Evolutionary conservation across 2,888 invertebrate species (phyloP).

Genomic region (Camponotus fellah): DNA sequence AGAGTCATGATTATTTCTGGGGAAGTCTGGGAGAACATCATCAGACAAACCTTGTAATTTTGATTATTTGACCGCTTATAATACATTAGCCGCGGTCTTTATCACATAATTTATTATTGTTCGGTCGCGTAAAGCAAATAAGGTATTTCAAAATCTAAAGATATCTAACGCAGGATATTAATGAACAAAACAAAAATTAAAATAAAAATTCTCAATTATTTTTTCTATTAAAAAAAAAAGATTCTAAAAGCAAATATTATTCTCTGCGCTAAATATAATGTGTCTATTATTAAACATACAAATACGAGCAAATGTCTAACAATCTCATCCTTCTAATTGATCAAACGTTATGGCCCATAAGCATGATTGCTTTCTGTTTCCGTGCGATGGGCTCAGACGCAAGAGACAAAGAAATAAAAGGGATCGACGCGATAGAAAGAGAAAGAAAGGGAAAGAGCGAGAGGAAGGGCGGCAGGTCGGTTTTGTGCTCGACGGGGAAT

Average conservation of each 20-base stretch:
- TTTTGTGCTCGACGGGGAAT: conserved; percentile 78
- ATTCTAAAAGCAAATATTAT: neutral
- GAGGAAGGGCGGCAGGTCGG: conserved; percentile 60
- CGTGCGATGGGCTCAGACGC: conserved; percentile 60
- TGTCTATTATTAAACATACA: neutral
- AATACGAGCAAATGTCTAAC: neutral
- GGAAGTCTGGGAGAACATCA: conserved; percentile 83
- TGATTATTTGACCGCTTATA: conserved; percentile 85
- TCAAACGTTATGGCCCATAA: conserved; percentile 33
- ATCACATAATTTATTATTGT: conserved; percentile 82
- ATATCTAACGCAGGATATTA: conserved; percentile 62
- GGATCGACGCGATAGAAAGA: conserved; percentile 47
- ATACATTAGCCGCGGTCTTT: conserved; percentile 79
- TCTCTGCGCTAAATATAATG: neutral
- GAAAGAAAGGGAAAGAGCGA: neutral
- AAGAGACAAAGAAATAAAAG: conserved; percentile 60
- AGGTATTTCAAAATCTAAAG: conserved; percentile 61
- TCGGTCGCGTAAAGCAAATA: conserved; percentile 72
- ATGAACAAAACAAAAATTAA: neutral
- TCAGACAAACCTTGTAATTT: conserved; percentile 85
- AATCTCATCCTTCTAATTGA: conserved; percentile 20
- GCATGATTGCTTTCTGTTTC: conserved; percentile 46
- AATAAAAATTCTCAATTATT: neutral
- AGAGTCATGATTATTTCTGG: conserved; percentile 74
- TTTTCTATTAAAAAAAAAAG: neutral